phyloP scores from a whole-genome alignment of 2,113 vertebrate genomes.

The Oreotrochilus melanogaster region DNA sequence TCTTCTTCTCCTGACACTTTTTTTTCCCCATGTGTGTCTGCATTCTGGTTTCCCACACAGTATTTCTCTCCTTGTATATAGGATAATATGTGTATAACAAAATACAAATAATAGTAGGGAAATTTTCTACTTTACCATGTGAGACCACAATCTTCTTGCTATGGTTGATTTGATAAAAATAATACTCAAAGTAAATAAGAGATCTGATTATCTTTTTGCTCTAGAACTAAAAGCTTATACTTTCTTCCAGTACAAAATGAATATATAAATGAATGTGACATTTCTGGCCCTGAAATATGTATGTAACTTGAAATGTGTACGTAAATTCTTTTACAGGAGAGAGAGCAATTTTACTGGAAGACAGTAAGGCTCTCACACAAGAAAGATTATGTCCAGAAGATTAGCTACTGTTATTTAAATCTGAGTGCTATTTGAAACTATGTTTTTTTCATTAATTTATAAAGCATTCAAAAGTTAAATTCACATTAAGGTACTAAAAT shows the following conservation, averaged over 20 bases:
- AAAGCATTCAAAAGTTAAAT: not conserved
- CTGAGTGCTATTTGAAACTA: not conserved
- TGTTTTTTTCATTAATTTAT: not conserved
- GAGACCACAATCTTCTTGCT: not conserved
- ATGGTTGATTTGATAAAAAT: not conserved
- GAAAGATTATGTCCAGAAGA: not conserved
- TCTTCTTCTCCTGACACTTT: not conserved
- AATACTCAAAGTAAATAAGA: not conserved
- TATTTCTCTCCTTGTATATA: not conserved
- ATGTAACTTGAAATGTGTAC: not conserved
- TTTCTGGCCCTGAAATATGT: not conserved
- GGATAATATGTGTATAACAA: too few species aligned
- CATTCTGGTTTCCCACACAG: not conserved
- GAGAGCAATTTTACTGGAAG: not conserved
- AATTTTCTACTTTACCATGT: not conserved
- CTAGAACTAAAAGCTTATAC: not conserved
- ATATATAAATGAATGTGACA: not conserved
- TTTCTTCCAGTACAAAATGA: not conserved
- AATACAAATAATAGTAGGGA: not conserved
- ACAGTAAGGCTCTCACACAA: not conserved
- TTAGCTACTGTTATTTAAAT: not conserved
- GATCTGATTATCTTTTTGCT: not conserved
- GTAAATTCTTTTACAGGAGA: not conserved
- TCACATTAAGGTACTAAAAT: not conserved
- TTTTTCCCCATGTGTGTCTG: not conserved